Evolutionary conservation across 1,140 invertebrate genomes (phyloP), one percentile per base, ranked within the genome.

Genomic region (Argopecten irradians): DNA sequence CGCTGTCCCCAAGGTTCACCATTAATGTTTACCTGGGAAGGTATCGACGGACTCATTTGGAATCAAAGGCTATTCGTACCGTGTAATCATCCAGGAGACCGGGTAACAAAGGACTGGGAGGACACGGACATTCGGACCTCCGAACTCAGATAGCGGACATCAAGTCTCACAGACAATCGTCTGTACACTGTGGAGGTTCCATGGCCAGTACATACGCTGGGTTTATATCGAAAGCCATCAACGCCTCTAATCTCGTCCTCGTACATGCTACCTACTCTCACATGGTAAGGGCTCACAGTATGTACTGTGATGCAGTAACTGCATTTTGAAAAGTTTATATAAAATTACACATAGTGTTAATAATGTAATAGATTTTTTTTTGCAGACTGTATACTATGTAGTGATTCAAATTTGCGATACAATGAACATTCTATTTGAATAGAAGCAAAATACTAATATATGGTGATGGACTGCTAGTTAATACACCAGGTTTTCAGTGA

Each of bases 1-100:
- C 19, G n/a, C n/a, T n/a, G n/a, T n/a, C 71, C 13, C 22, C 33
- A 34, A 34, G 7, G 36, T 39, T 41, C 86, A 34, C 33, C 86
- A 0, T 83, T 87, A 19, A 28, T 41, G 9, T 87, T 87, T 83
- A 36, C 82, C 35, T 87, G 86, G 86, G 55, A 16, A 41, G 71
- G 19, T 0, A 33, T 87, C 35, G n/a, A 83, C 34, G 86, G n/a
- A 87, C 82, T 39, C 39, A 16, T 87, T 39, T 9, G 86, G 82
- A 87, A 87, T 87, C n/a, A 16, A 33, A 36, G 33, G 33, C 11
- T 87, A 87, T 41, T 32, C 34, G 0, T 71, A 43, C 14, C 41
- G 86, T 39, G 41, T 87, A n/a, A n/a, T 14, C 82, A 35, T 16
- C 83, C 55, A 0, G 86, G 82, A 33, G 33, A 83, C 13, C 33